Base-by-base conservation (phyloP, 2,888 invertebrate genomes). In the Oxytorus armatus region DNA sequence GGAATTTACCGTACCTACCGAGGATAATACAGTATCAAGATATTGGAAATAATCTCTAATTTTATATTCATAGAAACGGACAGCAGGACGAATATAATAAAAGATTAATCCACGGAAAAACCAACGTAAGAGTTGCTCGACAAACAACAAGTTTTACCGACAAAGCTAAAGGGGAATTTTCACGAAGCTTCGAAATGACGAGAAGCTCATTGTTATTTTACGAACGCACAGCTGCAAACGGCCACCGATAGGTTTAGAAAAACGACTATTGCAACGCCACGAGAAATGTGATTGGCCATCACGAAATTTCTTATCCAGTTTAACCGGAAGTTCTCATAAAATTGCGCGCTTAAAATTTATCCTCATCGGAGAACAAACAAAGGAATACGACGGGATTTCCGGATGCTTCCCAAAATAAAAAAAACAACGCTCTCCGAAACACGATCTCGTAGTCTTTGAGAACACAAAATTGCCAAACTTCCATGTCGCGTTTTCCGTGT, bases 401-500 rank as follows among this genome's bases (percentile, higher is more conserved):
- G 42, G 59, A 75, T 57, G 53, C 29, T 25, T 29, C n/a, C n/a
- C 49, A 16, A 21, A 16, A 23, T 3, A 55, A 66, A 39, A 25
- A 10, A n/a, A 11, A 21, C 29, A 49, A 18, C 18, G 29, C 57
- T 33, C 74, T n/a, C 14, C 47, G n/a, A n/a, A 53, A 42, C 47
- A n/a, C 4, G 47, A 11, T 44, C 33, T 18, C 29, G 33, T 5
- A 63, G 66, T 36, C 16, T 80, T 80, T 77, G 39, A 23, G 80
- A 80, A 80, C 80, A 14, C 78, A 49, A 25, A 29, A 18, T 73
- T n/a, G 21, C 14, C 42, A 61, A 29, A 55, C 72, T 73, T 77
- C 77, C 72, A 68, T 72, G 47, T 77, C 63, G 77, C 44, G 16
- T 77, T 69, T 80, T 63, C 16, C 76, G 72, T n/a, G n/a, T 69